A percentile compares a stretch with the other conserved stretches of the same genome.
Conservation (phyloP, 2,113 vertebrate genomes). For the Trematocara zebra region DNA sequence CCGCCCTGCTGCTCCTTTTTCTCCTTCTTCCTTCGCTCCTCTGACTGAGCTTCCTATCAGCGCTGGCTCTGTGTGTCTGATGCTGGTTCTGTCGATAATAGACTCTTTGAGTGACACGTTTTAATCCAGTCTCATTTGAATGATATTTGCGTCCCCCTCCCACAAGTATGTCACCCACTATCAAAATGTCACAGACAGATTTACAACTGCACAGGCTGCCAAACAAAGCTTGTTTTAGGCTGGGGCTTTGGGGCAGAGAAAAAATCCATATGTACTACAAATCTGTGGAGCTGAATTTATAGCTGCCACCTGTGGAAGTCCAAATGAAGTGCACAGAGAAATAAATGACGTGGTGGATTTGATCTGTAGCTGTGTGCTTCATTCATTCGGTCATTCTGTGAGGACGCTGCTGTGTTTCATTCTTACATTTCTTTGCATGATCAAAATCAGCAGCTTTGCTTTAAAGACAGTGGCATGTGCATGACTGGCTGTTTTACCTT, state of each 20-base stretch:
- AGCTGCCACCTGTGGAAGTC: slow-evolving; percentile 44
- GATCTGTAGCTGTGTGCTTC: neutral
- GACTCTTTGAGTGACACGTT: slow-evolving; percentile 65
- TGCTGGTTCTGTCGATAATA: slow-evolving; percentile 50
- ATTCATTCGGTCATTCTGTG: neutral
- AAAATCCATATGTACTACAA: slow-evolving; percentile 69
- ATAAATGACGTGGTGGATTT: slow-evolving; percentile 15
- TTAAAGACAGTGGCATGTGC: neutral
- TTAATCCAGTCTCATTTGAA: slow-evolving; percentile 65
- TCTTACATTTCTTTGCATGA: neutral
- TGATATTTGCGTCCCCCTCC: slow-evolving; percentile 59
- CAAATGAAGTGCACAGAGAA: slow-evolving; percentile 3
- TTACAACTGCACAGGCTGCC: slow-evolving; percentile 62
- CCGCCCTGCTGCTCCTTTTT: neutral
- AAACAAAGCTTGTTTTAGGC: slow-evolving; percentile 73
- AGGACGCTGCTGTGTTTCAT: neutral
- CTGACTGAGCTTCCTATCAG: neutral
- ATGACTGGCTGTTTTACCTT: neutral
- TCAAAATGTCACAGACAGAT: slow-evolving; percentile 76
- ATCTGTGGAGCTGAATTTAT: slow-evolving; percentile 63
- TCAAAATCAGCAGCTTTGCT: neutral
- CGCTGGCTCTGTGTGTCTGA: neutral
- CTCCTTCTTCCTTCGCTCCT: neutral
- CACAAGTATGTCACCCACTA: slow-evolving; percentile 48
- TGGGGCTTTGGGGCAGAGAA: slow-evolving; percentile 2